Evolutionary conservation across 2,888 invertebrate genomes (phyloP).

Genomic region (Harpagoxenus sublaevis): DNA sequence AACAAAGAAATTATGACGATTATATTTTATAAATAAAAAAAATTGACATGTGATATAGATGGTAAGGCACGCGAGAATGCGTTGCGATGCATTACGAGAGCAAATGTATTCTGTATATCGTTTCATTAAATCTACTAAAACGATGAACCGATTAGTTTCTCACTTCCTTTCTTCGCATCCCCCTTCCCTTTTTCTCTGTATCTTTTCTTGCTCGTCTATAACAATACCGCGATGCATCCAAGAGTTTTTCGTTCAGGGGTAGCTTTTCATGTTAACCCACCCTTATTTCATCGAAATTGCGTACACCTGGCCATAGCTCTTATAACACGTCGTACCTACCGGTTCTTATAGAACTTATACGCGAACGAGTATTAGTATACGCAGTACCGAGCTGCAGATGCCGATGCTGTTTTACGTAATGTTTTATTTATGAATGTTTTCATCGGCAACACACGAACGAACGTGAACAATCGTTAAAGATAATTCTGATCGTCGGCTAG

Average conservation of each 20-base stretch:
- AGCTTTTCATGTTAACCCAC: not conserved
- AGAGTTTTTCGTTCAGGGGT: not conserved
- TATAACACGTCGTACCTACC: too few species aligned
- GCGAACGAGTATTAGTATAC: too few species aligned
- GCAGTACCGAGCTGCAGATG: too few species aligned
- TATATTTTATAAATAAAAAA: slow-evolving; percentile 78
- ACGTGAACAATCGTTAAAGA: not conserved
- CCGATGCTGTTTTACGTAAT: not conserved
- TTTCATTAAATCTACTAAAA: slow-evolving; percentile 81
- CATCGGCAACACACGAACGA: not conserved
- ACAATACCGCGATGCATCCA: not conserved
- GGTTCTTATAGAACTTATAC: too few species aligned
- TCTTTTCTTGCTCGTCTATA: not conserved
- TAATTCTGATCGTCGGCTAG: not conserved
- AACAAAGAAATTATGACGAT: slow-evolving; percentile 70
- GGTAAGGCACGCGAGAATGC: slow-evolving; percentile 80
- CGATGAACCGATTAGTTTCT: slow-evolving; percentile 34
- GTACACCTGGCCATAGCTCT: not conserved
- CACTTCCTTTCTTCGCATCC: not conserved
- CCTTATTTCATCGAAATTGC: not conserved
- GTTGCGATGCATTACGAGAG: slow-evolving; percentile 76
- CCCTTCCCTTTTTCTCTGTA: not conserved
- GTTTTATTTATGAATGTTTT: not conserved
- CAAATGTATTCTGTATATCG: slow-evolving; percentile 82
- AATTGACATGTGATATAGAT: slow-evolving; percentile 82